Evolutionary conservation across 30 jellyfish, hydroid and myxozoan genomes (phyloP).

Genomic region (Sanderia malayensis): DNA sequence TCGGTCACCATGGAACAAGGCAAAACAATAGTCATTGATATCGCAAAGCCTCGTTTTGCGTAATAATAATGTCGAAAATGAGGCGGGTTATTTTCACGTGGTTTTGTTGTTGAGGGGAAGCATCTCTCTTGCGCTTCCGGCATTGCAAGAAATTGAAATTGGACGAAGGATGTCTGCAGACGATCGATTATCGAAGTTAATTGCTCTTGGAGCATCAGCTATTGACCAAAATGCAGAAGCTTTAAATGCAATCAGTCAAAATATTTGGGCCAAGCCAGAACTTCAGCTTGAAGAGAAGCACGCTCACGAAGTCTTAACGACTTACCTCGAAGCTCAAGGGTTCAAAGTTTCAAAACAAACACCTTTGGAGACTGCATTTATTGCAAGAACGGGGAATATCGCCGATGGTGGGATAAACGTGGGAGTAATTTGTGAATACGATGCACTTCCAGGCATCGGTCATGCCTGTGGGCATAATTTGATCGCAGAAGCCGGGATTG

Average conservation of each 20-base stretch:
- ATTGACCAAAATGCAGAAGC: slow-evolving; percentile 33
- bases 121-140: too few relatives aligned
- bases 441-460: slow-evolving; percentile 85
- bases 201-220: slow-evolving; percentile 39
- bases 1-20: too few relatives aligned
- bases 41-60: too few relatives aligned
- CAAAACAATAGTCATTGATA: too few relatives aligned
- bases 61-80: too few relatives aligned
- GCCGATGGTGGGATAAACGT: slow-evolving; percentile 60
- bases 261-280: slow-evolving; percentile 70
- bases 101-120: too few relatives aligned
- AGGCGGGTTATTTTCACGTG: too few relatives aligned
- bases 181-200: slow-evolving; percentile 9
- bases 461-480: slow-evolving; percentile 88
- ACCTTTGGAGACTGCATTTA: slow-evolving; percentile 70
- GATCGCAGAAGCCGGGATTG: slow-evolving; percentile 82
- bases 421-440: slow-evolving; percentile 77
- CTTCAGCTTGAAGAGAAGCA: slow-evolving; percentile 50
- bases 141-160: too few relatives aligned
- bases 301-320: slow-evolving; percentile 61
- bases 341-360: slow-evolving; percentile 50
- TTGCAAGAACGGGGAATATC: slow-evolving; percentile 61
- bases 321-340: slow-evolving; percentile 60
- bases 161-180: too few relatives aligned
- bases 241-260: slow-evolving; percentile 52